These are phyloP conservation scores for Lordiphosa collinella DNA, from an alignment of 1,140 invertebrate genomes.

Conservation along the genomic window DNA sequence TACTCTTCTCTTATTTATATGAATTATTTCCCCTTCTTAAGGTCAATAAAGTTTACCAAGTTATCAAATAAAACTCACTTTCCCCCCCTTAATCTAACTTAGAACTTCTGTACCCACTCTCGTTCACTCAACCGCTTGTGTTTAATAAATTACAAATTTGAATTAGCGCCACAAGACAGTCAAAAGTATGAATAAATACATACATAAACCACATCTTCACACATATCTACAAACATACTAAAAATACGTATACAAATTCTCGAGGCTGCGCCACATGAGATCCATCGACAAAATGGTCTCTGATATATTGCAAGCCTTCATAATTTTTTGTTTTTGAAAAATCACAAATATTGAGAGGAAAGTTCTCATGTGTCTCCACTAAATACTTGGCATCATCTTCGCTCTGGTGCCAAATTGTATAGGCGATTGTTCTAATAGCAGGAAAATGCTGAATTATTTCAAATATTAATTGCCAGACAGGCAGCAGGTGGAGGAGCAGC, in stretches of 20 bases:
- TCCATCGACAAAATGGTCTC: constrained; percentile 24
- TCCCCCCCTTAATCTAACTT: no score
- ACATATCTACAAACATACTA: constrained; percentile 6
- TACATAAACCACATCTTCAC: constrained; percentile 31
- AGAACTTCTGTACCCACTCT: no score
- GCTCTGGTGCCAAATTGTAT: no score
- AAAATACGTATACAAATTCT: constrained; percentile 12
- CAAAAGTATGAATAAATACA: constrained; percentile 22
- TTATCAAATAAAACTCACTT: no score
- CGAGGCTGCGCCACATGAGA: constrained; percentile 28
- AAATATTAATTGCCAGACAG: no score
- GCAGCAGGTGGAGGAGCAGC: no score
- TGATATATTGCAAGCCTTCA: constrained; percentile 48
- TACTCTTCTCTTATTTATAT: no score
- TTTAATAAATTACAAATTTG: constrained; percentile 57
- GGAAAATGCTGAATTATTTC: no score
- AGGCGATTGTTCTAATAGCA: no score
- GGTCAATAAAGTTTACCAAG: no score
- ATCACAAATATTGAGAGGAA: constrained; percentile 15
- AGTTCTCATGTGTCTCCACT: neutral
- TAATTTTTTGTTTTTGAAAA: constrained; percentile 37
- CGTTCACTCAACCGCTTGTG: constrained; percentile 22
- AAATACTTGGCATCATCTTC: no score
- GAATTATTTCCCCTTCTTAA: no score
- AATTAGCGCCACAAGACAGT: constrained; percentile 41